These are phyloP conservation scores for Semaprochilodus insignis DNA, from an alignment of 2,797 vertebrate species.

Conservation along the genomic window DNA sequence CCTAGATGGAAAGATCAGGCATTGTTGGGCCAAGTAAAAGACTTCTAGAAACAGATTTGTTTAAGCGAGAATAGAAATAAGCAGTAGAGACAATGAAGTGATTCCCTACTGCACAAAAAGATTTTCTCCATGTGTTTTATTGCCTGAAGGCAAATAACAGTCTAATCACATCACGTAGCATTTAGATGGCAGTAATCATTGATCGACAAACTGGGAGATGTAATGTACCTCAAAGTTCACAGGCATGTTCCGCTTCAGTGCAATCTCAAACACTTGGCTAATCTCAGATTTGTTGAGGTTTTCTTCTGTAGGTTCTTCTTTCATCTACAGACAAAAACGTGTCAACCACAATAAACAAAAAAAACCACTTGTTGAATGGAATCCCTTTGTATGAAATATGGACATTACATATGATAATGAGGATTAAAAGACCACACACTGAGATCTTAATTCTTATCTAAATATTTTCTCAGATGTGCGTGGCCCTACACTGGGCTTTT, in stretches of 20 bases:
- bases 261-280: constrained; percentile 99
- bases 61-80: not conserved
- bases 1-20: constrained; percentile 73
- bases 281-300: constrained; percentile 99
- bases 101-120: not conserved
- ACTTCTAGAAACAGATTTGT: not conserved
- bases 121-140: not conserved
- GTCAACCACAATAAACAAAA: not conserved
- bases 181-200: not conserved
- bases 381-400: not conserved
- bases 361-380: not conserved
- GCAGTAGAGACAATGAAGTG: not conserved
- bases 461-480: not conserved
- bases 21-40: not conserved
- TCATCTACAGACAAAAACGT: constrained; percentile 79
- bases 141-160: not conserved
- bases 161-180: not conserved
- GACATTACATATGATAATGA: too few relatives aligned
- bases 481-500: not conserved
- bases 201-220: not conserved
- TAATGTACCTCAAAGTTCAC: constrained; percentile 94
- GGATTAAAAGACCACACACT: too few relatives aligned
- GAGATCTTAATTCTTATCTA: not conserved
- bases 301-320: constrained; percentile 91
- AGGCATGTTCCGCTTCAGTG: constrained; percentile 97